A percentile compares a stretch with the other conserved stretches of the same genome.
Conservation (phyloP, 2,113 vertebrate species). For the Parus major region DNA sequence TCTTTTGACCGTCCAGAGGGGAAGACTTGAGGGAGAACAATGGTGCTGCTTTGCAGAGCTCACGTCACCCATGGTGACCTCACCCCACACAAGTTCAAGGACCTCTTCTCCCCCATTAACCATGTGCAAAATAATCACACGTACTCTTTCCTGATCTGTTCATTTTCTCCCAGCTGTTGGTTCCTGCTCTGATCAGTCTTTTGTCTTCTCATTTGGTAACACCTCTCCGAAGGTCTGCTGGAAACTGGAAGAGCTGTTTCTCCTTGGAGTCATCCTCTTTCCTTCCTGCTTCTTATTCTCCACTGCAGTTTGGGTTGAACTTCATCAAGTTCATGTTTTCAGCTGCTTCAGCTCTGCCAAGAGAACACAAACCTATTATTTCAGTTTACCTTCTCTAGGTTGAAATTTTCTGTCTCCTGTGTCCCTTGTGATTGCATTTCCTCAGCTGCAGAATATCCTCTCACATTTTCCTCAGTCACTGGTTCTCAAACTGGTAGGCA, state of each 20-base stretch:
- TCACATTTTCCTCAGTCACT: not conserved
- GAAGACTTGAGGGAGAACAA: constrained; percentile 53
- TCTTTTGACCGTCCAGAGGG: constrained; percentile 24
- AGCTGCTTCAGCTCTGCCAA: not conserved
- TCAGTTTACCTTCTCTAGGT: not conserved
- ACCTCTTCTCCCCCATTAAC: constrained; percentile 26
- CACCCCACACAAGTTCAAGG: constrained; percentile 55
- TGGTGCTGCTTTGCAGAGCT: constrained; percentile 7
- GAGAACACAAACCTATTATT: not conserved
- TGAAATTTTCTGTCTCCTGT: not conserved
- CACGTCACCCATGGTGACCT: constrained; percentile 19
- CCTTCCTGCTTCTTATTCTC: not conserved
- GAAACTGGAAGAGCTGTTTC: not conserved
- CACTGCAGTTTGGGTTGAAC: not conserved
- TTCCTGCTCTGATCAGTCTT: constrained; percentile 22
- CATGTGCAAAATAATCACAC: constrained; percentile 6
- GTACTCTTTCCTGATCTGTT: not conserved
- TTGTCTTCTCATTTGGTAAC: not conserved
- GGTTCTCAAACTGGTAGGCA: not conserved
- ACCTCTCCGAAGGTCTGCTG: not conserved
- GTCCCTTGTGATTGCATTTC: not conserved
- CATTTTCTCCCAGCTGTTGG: constrained; percentile 43
- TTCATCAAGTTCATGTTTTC: not conserved
- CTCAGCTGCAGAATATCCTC: not conserved
- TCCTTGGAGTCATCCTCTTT: not conserved